Evolutionary conservation across 2,113 vertebrate genomes (phyloP).

Genomic region (Bettongia penicillata): DNA sequence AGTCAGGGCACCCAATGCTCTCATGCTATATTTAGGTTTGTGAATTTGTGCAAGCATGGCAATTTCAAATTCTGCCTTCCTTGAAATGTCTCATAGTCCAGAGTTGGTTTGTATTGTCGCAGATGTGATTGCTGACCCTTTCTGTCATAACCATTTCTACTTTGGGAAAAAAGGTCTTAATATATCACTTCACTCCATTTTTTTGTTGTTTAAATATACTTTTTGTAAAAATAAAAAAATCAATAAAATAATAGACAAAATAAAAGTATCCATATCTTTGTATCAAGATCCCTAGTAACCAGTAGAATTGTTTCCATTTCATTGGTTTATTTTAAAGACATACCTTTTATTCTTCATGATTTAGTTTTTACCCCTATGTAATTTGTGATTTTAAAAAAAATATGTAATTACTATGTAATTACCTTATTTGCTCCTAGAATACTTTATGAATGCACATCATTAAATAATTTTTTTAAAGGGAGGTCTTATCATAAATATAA

Average conservation of each 20-base stretch:
- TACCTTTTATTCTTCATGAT: background rate
- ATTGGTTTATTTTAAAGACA: background rate
- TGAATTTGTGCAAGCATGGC: background rate
- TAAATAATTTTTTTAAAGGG: background rate
- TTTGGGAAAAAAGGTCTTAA: background rate
- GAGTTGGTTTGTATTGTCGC: background rate
- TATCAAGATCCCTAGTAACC: too few species aligned
- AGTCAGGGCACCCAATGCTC: background rate
- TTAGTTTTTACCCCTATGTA: background rate
- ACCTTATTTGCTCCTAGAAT: background rate
- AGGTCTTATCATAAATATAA: background rate
- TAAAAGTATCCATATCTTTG: background rate
- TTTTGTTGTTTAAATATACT: background rate
- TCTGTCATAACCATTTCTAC: background rate
- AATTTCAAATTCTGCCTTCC: background rate
- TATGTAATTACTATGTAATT: background rate
- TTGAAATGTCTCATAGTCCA: background rate
- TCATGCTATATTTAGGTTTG: background rate
- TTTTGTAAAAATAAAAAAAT: background rate
- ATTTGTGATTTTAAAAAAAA: background rate
- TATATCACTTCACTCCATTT: background rate
- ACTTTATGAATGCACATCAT: background rate
- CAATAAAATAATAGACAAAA: background rate
- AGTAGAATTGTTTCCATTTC: background rate
- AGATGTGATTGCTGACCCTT: background rate